Conservation (phyloP, 1,140 invertebrate genomes). For the Aphaenogaster floridana region DNA sequence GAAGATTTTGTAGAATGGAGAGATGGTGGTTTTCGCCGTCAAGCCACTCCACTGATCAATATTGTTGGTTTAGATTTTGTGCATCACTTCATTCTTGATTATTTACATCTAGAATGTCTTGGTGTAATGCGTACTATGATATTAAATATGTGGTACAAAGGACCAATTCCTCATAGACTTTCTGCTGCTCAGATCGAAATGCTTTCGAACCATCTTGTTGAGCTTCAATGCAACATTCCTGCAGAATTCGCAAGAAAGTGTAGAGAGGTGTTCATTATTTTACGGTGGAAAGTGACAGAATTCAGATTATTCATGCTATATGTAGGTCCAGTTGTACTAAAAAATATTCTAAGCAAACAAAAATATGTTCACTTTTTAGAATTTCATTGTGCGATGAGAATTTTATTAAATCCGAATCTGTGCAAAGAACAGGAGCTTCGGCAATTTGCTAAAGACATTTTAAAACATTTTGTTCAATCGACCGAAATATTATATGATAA, state of each 20-base stretch:
- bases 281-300: conserved; percentile 20
- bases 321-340: background rate
- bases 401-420: background rate
- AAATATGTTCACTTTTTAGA: conserved; percentile 15
- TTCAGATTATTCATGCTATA: conserved; percentile 1
- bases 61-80: conserved; percentile 7
- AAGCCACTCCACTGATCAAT: background rate
- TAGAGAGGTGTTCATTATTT: background rate
- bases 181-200: background rate
- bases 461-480: conserved; percentile 25
- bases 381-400: conserved; percentile 27
- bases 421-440: background rate
- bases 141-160: conserved; percentile 4
- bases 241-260: conserved; percentile 19
- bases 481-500: background rate
- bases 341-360: background rate
- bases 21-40: background rate
- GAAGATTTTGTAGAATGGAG: conserved; percentile 11
- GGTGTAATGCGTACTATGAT: conserved; percentile 9
- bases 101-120: conserved; percentile 5
- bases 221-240: background rate
- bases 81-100: conserved; percentile 12
- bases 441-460: background rate
- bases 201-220: background rate
- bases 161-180: conserved; percentile 21